Percentiles rank a stretch among this genome's conserved stretches.
Evolutionary conservation across 2,888 invertebrate species (phyloP).

Genomic region (Acanthopleura granulata): DNA sequence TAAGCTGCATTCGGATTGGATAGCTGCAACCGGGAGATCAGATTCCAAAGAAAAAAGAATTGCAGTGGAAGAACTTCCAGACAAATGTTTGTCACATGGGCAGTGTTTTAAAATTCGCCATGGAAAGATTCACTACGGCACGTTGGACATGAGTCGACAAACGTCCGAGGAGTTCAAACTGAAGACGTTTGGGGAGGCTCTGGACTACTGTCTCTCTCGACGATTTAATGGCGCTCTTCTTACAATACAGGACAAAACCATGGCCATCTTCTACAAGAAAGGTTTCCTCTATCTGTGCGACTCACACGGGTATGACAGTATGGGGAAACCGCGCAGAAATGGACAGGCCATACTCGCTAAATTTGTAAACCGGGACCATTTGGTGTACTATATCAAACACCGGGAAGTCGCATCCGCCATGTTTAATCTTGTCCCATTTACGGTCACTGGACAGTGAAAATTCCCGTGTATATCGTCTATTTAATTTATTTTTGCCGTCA

Average conservation of each 20-base stretch:
- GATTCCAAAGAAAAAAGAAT: not conserved
- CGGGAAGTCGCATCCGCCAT: not conserved
- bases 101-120: not conserved
- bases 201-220: not conserved
- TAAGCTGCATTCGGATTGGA: conserved; percentile 7
- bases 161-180: conserved; percentile 5
- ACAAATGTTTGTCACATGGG: not conserved
- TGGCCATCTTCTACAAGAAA: not conserved
- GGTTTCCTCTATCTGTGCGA: conserved; percentile 12
- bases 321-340: not conserved
- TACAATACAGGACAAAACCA: conserved; percentile 7
- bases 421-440: conserved; percentile 3
- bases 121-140: conserved; percentile 4
- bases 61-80: conserved; percentile 14
- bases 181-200: not conserved
- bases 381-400: not conserved
- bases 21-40: not conserved
- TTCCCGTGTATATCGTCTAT: too few relatives aligned
- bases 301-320: conserved; percentile 11
- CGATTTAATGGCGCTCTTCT: conserved; percentile 3
- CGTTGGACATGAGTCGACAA: not conserved
- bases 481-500: too few relatives aligned
- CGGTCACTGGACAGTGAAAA: not conserved
- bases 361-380: conserved; percentile 6
- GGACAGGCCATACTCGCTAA: conserved; percentile 1